Conservation (phyloP, 2,113 vertebrate species). For the Semicossyphus pulcher region DNA sequence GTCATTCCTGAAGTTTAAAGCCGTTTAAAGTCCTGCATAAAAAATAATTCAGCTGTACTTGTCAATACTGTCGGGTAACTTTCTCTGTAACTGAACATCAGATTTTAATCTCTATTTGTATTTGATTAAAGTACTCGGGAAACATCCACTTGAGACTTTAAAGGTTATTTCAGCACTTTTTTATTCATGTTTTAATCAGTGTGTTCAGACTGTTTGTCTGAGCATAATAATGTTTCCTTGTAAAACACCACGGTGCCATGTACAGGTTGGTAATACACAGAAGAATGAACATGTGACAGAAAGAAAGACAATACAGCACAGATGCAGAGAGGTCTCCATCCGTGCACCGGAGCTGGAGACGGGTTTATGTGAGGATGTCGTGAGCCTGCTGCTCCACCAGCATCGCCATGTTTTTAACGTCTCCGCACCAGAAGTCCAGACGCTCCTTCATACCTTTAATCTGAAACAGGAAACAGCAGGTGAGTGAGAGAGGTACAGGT, state of each 20-base stretch:
- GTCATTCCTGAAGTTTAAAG: no score
- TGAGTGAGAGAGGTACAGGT: not conserved
- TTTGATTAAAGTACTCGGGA: no score
- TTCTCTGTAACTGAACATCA: no score
- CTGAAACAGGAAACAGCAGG: constrained; percentile 76
- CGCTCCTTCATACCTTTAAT: constrained; percentile 98
- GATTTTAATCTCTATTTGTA: no score
- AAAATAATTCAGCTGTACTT: no score
- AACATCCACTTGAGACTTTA: not conserved
- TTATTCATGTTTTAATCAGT: constrained; percentile 20
- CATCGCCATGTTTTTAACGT: constrained; percentile 97
- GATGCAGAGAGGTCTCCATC: not conserved
- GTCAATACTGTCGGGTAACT: no score
- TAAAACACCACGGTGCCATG: no score
- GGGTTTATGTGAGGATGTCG: constrained; percentile 92
- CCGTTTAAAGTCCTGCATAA: no score
- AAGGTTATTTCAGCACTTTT: not conserved
- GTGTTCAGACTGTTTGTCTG: not conserved
- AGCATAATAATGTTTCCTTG: constrained; percentile 17
- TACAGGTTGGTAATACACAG: constrained; percentile 43
- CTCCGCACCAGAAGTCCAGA: constrained; percentile 95
- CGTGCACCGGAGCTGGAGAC: not conserved
- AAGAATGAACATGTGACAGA: constrained; percentile 36
- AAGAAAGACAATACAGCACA: constrained; percentile 37
- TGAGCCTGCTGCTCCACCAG: constrained; percentile 98